Percentiles rank a stretch among this genome's conserved stretches.
Conservation (phyloP, 2,888 invertebrate genomes). For the Ectemnius cavifrons region DNA sequence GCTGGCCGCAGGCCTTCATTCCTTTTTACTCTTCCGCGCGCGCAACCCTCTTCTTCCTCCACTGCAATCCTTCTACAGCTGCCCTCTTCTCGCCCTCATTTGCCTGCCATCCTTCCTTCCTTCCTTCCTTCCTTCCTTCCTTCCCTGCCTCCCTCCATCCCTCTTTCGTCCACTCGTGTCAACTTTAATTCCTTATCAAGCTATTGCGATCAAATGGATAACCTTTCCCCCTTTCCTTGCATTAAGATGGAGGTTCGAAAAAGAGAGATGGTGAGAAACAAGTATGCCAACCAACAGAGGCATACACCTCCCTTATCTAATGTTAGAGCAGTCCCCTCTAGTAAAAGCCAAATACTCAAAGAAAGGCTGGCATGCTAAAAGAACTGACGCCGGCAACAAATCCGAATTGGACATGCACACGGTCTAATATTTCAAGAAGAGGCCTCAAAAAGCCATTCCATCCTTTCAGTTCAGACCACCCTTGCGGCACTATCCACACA, state of each 20-base stretch:
- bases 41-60: background rate
- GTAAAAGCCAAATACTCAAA: background rate
- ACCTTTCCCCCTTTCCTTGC: conserved; percentile 16
- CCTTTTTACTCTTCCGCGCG: background rate
- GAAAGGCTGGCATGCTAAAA: background rate
- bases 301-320: conserved; percentile 9
- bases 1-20: conserved; percentile 63
- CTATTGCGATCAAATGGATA: background rate
- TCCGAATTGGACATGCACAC: conserved; percentile 64
- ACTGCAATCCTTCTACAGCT: background rate
- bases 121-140: conserved; percentile 31
- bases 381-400: background rate
- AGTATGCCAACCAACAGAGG: background rate
- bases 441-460: conserved; percentile 61
- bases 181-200: too few species aligned
- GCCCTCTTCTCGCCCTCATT: background rate
- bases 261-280: conserved; percentile 29
- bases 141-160: background rate
- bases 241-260: too few species aligned
- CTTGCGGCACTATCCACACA: conserved; percentile 1
- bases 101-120: background rate
- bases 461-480: background rate
- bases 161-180: background rate
- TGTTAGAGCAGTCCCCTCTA: too few species aligned
- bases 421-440: conserved; percentile 70